Conservation (phyloP, 2,113 vertebrate genomes). For the Typhlomys cinereus region DNA sequence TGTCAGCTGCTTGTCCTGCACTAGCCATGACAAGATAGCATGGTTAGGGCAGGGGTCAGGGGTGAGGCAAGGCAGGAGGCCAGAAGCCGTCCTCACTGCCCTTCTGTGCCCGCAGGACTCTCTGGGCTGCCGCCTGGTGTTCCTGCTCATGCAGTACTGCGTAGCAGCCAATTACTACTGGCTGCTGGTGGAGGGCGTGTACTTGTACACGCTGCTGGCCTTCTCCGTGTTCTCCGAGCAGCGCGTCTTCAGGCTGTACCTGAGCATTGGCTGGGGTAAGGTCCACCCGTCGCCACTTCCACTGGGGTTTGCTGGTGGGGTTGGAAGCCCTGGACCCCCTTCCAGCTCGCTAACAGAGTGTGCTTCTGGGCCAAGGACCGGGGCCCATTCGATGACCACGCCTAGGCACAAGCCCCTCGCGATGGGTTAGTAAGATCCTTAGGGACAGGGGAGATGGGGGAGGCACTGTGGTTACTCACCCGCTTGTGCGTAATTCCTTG, state of each 20-base stretch:
- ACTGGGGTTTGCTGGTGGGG: rapidly evolving
- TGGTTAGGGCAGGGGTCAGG: not conserved
- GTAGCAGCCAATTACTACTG: conserved; percentile 98
- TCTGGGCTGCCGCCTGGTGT: conserved; percentile 92
- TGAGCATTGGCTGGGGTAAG: conserved; percentile 97
- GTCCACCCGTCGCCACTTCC: rapidly evolving
- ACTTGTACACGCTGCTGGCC: conserved; percentile 94
- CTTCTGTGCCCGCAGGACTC: conserved; percentile 85
- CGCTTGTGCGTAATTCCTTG: no score
- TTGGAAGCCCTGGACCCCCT: not conserved
- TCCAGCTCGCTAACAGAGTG: not conserved
- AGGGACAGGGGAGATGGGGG: no score
- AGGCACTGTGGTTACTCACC: no score
- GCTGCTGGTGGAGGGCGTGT: conserved; percentile 97
- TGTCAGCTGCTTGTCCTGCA: rapidly evolving
- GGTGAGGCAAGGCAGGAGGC: not conserved
- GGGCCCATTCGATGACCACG: no score
- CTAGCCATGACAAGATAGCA: rapidly evolving
- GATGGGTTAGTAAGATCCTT: no score
- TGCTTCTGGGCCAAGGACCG: not conserved
- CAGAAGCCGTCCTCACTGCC: not conserved
- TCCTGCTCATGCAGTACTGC: conserved; percentile 99
- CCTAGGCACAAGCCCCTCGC: no score
- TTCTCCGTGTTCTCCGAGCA: conserved; percentile 94
- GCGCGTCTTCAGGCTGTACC: conserved; percentile 93